These are phyloP conservation scores for Phainopepla nitens DNA, from an alignment of 2,113 vertebrate species.

Conservation along the genomic window DNA sequence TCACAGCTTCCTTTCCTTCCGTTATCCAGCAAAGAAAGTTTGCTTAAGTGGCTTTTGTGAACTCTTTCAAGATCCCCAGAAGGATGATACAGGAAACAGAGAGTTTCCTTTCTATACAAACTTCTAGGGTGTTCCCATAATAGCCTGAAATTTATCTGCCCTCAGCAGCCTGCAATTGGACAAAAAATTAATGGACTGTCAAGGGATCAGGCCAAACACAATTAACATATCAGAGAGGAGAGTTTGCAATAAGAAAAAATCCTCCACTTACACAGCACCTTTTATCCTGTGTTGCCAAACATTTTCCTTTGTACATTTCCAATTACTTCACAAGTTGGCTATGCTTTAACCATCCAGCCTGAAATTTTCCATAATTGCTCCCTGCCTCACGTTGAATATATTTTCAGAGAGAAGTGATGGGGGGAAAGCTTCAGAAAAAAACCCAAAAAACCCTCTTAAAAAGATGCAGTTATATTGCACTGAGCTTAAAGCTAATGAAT, in stretches of 20 bases:
- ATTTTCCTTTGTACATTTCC: background rate
- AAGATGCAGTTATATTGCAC: background rate
- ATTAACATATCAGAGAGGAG: conserved; percentile 13
- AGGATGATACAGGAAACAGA: conserved; percentile 72
- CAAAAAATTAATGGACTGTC: conserved; percentile 56
- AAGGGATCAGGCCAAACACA: conserved; percentile 13
- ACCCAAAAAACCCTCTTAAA: background rate
- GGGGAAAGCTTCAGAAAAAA: background rate
- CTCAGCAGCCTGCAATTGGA: conserved; percentile 29
- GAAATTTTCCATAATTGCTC: conserved; percentile 42
- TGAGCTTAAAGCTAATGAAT: background rate
- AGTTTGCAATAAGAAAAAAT: background rate
- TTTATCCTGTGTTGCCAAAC: background rate
- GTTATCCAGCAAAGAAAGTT: conserved; percentile 57
- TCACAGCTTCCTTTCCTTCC: conserved; percentile 72
- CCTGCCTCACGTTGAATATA: background rate
- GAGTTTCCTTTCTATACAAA: conserved; percentile 63
- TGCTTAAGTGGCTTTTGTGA: conserved; percentile 62
- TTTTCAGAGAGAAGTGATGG: background rate
- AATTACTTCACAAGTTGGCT: conserved; percentile 2
- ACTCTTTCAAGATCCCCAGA: conserved; percentile 65
- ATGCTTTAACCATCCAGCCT: background rate
- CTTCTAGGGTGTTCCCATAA: conserved; percentile 62
- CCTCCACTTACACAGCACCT: background rate
- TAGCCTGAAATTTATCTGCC: conserved; percentile 62